Evolutionary conservation across 2,797 vertebrate species (phyloP).

Genomic region (Gambusia yucatana): DNA sequence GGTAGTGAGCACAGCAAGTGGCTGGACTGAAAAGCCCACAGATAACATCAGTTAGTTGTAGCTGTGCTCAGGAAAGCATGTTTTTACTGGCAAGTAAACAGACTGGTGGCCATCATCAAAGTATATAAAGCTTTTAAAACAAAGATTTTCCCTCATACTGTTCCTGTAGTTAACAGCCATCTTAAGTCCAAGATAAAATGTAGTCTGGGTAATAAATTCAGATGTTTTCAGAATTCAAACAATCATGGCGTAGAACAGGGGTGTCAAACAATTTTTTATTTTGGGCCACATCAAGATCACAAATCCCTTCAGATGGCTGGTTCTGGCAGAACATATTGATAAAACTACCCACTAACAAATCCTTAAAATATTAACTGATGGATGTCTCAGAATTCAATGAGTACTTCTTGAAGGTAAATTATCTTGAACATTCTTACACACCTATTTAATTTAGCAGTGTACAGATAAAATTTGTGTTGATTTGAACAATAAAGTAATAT

Average conservation of each 20-base stretch:
- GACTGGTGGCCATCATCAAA: neutral
- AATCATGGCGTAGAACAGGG: neutral
- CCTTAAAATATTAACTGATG: no score
- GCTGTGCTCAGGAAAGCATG: neutral
- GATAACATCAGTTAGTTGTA: constrained; percentile 28
- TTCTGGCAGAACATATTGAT: no score
- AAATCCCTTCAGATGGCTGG: no score
- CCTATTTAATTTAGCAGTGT: no score
- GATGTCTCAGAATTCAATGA: no score
- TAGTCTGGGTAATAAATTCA: neutral
- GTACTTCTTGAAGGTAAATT: no score
- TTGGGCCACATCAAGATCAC: no score
- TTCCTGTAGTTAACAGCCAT: neutral
- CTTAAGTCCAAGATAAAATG: neutral
- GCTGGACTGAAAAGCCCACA: constrained; percentile 64
- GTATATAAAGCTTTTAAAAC: neutral
- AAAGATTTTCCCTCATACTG: neutral
- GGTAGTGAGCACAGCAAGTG: constrained; percentile 65
- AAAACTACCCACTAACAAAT: no score
- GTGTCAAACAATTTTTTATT: no score
- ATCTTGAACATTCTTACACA: no score
- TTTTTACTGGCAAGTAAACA: neutral
- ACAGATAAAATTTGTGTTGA: no score
- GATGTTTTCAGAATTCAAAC: neutral
- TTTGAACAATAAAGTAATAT: no score